Evolutionary conservation across 2,797 vertebrate species (phyloP), one percentile per base, ranked within the genome.

Genomic region (Neosalanx taihuensis): DNA sequence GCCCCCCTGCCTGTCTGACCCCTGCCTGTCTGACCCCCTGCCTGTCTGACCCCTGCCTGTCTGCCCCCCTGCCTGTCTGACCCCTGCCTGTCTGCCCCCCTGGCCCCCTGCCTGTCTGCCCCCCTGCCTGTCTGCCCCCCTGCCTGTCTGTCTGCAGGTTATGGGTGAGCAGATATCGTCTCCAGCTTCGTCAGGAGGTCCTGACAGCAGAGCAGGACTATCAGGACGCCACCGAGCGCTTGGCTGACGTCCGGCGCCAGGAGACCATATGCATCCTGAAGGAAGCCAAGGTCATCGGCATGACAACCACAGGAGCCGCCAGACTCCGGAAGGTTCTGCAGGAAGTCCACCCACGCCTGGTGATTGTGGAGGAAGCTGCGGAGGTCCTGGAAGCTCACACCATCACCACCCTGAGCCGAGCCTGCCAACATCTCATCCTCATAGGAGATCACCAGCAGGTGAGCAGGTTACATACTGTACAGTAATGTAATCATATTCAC

Each of bases 381-480:
- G 96, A 98, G 81, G 96, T 99, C 53, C 92, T 99, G 0, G 97
- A 99, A 82, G 96, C 96, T 62, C 97, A 98, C 82, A 96, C 90
- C 71, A 95, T 97, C 85, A 95, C 96, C 77, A 95, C 95, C 0
- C 85, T 98, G 79, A 96, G 94, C 85, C 79, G 84, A 59, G 91
- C 89, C 6, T 98, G 96, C 83, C 93, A 98, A 80, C 97, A 98
- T 46, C 96, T 99, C 76, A 96, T 99, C 79, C 94, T 99, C 72
- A 98, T 98, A 12, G 97, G 97, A 78, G 97, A 99, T 84, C 97
- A 98, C 85, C 97, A 98, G 86, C 97, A 99, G 95, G 97, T 98
- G 9, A 20, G 56, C 6, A 3, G 3, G 10, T 46, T 46, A 46
- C 12, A 12, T 46, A 3, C 10, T 12, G 10, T 46, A 46, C 41